Evolutionary conservation across 2,888 invertebrate genomes (phyloP), one percentile per base, ranked within the genome.

Genomic region (Ephialtes manifestator): DNA sequence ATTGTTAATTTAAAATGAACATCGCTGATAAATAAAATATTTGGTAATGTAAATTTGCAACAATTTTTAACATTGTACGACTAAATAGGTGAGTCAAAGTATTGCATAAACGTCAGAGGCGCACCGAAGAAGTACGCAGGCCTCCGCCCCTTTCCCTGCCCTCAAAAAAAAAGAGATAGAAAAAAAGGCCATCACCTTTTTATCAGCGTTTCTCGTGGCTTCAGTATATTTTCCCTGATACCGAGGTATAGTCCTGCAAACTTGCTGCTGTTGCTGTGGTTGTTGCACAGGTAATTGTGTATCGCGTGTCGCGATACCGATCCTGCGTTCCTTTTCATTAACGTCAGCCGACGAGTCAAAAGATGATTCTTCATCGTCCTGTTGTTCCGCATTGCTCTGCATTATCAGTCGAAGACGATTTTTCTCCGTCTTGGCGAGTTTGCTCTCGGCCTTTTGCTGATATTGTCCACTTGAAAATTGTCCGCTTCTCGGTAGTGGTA

Each of bases 381-480:
- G 65, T 15, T 86, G 75, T 60, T 85, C 74, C 0, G 86, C 81
- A 20, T 86, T 88, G 58, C 81, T 89, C 77, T 91, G 91, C 87
- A 93, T 87, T 48, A 93, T 92, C 18, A 93, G 75, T 8, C 89
- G 89, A 77, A 93, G 77, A n/a, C 92, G 91, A 87, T 94, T 94
- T 82, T 89, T 91, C 84, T 94, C 92, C 2, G 94, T 94, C 72
- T 94, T 94, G 1, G 88, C 91, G 11, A 91, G 86, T 84, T 94
- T 94, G 60, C 88, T 90, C 60, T 90, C 87, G 4, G 86, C 53
- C 55, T 86, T 90, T n/a, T 89, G 89, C 18, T 53, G 60, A 46
- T 31, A 75, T 8, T 83, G 39, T 31, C 81, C 85, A 31, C 86
- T 79, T 3, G 88, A 53, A 7, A 88, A 88, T 20, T 89, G 88